These are phyloP conservation scores for Lucilia sericata DNA, from an alignment of 1,140 invertebrate genomes.

Conservation along the genomic window DNA sequence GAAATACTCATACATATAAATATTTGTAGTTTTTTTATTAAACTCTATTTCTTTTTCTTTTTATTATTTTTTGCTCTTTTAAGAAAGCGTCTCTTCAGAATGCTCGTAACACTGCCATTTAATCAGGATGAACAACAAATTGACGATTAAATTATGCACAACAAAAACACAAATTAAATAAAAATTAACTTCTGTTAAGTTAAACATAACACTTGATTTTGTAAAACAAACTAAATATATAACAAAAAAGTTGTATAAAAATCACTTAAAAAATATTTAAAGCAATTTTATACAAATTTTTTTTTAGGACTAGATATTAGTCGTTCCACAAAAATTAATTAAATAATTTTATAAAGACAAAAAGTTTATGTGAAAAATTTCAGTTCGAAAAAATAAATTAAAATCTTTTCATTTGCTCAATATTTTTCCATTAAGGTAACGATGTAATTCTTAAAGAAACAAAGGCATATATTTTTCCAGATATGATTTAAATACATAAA, in stretches of 20 bases:
- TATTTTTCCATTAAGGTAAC: background rate
- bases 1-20: conserved; percentile 47
- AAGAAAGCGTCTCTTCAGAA: conserved; percentile 61
- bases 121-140: background rate
- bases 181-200: no score
- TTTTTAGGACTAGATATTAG: no score
- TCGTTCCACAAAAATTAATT: no score
- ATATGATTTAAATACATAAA: background rate
- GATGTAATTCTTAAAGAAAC: background rate
- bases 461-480: background rate
- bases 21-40: conserved; percentile 47
- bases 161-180: no score
- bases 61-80: conserved; percentile 39
- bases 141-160: background rate
- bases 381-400: no score
- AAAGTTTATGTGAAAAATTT: background rate
- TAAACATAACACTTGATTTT: no score
- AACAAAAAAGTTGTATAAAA: no score
- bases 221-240: background rate
- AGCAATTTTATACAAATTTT: background rate
- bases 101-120: conserved; percentile 49
- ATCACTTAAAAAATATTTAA: background rate
- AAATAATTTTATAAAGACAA: no score
- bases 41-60: conserved; percentile 30
- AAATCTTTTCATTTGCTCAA: background rate